phyloP scores from a whole-genome alignment of 2,888 invertebrate genomes.

The Caprella mutica region DNA sequence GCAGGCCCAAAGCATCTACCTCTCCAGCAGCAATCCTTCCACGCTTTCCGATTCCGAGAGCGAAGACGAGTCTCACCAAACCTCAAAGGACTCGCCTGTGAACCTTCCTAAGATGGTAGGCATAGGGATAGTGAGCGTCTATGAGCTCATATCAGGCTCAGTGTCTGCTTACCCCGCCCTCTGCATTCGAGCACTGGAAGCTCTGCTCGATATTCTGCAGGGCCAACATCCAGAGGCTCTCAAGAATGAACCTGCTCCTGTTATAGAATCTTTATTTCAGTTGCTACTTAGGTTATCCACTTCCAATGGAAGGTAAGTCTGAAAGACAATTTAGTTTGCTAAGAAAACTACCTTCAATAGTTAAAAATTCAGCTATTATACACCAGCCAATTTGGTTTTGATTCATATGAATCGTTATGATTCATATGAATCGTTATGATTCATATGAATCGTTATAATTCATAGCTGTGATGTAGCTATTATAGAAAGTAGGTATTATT shows the following conservation, averaged over 20 bases:
- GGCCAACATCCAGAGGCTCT: slow-evolving; percentile 78
- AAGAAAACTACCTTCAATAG: neutral
- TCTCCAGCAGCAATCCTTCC: slow-evolving; percentile 27
- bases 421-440: no score
- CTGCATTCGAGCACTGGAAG: slow-evolving; percentile 76
- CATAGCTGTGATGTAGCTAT: no score
- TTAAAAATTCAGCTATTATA: neutral
- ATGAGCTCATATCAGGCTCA: slow-evolving; percentile 80
- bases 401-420: no score
- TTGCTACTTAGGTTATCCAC: neutral
- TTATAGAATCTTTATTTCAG: slow-evolving; percentile 43
- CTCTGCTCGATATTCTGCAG: slow-evolving; percentile 80
- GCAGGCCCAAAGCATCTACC: slow-evolving; percentile 28
- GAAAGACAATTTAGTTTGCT: neutral
- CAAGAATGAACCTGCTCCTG: slow-evolving; percentile 64
- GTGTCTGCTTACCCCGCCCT: slow-evolving; percentile 66
- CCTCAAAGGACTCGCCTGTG: slow-evolving; percentile 13
- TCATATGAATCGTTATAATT: no score
- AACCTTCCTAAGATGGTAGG: slow-evolving; percentile 39
- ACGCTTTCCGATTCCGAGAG: slow-evolving; percentile 25
- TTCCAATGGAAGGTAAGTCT: no score
- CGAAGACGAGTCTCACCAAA: slow-evolving; percentile 7
- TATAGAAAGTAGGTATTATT: no score
- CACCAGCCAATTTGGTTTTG: neutral
- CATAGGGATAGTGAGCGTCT: slow-evolving; percentile 56